Conservation (phyloP, 1,140 invertebrate genomes). For the Drosophila dunni region DNA sequence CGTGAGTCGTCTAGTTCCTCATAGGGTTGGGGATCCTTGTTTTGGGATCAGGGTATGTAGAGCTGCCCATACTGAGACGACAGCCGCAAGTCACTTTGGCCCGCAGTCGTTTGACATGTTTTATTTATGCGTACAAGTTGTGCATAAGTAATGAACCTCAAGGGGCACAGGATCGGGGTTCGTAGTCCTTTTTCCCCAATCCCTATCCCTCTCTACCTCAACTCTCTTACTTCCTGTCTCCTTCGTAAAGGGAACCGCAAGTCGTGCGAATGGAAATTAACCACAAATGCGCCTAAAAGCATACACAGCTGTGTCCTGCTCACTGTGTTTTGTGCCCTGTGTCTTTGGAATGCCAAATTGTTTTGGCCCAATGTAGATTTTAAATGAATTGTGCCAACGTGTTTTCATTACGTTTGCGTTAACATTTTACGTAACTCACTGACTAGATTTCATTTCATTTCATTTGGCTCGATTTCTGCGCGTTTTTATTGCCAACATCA, state of each 20-base stretch:
- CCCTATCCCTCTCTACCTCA: no score
- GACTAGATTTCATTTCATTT: conserved; percentile 72
- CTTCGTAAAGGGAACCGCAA: conserved; percentile 21
- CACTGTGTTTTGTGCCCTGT: background rate
- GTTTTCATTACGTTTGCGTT: conserved; percentile 59
- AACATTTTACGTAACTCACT: conserved; percentile 42
- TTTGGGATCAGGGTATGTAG: conserved; percentile 10
- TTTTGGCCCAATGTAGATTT: conserved; percentile 28
- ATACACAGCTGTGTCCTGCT: conserved; percentile 40
- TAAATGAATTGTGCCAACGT: conserved; percentile 69
- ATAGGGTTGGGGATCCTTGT: conserved; percentile 8
- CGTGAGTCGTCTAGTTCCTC: conserved; percentile 7
- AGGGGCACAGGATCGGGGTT: conserved; percentile 25
- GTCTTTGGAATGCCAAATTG: conserved; percentile 40
- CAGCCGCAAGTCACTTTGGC: conserved; percentile 48
- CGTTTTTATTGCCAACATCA: conserved; percentile 49
- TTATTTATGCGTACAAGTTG: conserved; percentile 81
- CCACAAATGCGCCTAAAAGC: conserved; percentile 61
- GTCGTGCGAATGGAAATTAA: conserved; percentile 61
- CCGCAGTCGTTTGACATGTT: conserved; percentile 62
- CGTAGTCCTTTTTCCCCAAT: background rate
- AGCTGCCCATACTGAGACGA: conserved; percentile 15
- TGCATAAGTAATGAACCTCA: conserved; percentile 67
- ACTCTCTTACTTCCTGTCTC: background rate
- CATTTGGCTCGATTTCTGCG: conserved; percentile 39